Evolutionary conservation across 2,797 vertebrate genomes (phyloP).

Genomic region (Tachyglossus aculeatus): DNA sequence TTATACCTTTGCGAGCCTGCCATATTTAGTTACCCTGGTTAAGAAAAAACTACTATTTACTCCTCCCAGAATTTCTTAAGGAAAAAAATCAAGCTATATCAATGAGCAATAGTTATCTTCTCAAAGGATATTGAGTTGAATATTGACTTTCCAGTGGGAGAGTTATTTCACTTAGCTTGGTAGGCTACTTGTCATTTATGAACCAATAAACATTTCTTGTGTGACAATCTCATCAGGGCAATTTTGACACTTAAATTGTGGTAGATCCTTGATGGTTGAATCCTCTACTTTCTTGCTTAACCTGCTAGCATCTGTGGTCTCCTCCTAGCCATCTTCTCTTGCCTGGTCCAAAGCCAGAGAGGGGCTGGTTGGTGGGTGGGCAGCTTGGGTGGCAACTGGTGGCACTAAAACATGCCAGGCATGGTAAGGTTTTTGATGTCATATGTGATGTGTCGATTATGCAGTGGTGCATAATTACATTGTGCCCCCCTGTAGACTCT

Average conservation of each 20-base stretch:
- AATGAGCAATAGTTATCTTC: constrained; percentile 70
- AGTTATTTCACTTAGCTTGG: constrained; percentile 55
- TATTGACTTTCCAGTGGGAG: constrained; percentile 63
- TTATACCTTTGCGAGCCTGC: constrained; percentile 44
- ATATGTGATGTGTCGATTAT: no score
- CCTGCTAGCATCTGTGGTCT: no score
- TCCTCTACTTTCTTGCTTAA: constrained; percentile 15
- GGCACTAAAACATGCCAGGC: no score
- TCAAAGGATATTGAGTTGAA: constrained; percentile 69
- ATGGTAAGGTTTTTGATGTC: no score
- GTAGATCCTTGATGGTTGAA: constrained; percentile 19
- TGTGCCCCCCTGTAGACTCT: no score
- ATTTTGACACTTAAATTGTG: constrained; percentile 5
- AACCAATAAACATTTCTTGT: constrained; percentile 58
- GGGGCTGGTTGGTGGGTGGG: no score
- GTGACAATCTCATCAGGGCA: constrained; percentile 17
- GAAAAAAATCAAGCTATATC: constrained; percentile 59
- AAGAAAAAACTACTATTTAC: constrained; percentile 57
- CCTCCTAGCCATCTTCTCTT: no score
- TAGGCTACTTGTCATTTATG: constrained; percentile 58
- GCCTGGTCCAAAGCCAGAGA: no score
- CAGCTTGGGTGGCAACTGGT: no score
- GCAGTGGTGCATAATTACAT: no score
- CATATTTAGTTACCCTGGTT: constrained; percentile 42
- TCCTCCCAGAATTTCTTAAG: constrained; percentile 65